Percentiles rank a stretch among this genome's conserved stretches.
phyloP scores from a whole-genome alignment of 2,888 invertebrate species.

The Pammene aurita region DNA sequence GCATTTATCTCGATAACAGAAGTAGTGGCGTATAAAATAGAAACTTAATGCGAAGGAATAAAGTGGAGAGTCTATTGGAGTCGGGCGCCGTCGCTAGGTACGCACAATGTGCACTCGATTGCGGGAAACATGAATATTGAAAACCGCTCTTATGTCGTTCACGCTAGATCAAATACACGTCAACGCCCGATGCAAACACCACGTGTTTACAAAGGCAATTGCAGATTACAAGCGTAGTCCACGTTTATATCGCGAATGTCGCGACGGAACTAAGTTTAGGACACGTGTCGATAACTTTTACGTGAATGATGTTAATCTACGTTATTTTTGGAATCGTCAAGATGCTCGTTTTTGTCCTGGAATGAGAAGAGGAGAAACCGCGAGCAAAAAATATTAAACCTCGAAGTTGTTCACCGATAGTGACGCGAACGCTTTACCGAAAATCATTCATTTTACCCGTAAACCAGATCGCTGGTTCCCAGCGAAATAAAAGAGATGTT shows the following conservation, averaged over 20 bases:
- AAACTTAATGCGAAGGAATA: slow-evolving; percentile 59
- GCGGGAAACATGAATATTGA: slow-evolving; percentile 72
- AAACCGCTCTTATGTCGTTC: slow-evolving; percentile 74
- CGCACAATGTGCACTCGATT: slow-evolving; percentile 75
- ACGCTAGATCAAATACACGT: slow-evolving; percentile 67
- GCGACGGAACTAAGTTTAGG: slow-evolving; percentile 49
- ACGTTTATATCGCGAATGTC: slow-evolving; percentile 55
- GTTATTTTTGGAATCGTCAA: slow-evolving; percentile 32
- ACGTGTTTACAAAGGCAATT: slow-evolving; percentile 76
- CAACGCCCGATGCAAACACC: slow-evolving; percentile 60
- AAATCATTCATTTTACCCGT: slow-evolving; percentile 42
- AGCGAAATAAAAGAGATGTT: slow-evolving; percentile 49
- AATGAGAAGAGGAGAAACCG: slow-evolving; percentile 9
- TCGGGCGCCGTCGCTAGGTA: slow-evolving; percentile 50
- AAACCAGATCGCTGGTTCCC: slow-evolving; percentile 24
- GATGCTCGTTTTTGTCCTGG: background rate
- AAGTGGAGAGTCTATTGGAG: slow-evolving; percentile 61
- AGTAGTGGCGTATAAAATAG: slow-evolving; percentile 56
- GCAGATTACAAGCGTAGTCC: slow-evolving; percentile 64
- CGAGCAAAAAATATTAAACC: slow-evolving; percentile 11
- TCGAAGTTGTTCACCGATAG: slow-evolving; percentile 1
- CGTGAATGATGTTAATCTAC: slow-evolving; percentile 32
- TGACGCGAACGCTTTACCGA: slow-evolving; percentile 4
- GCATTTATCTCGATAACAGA: slow-evolving; percentile 59
- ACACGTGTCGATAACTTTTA: slow-evolving; percentile 71